Conservation (phyloP, 2,888 invertebrate genomes). For the Cosmia pyralina region DNA sequence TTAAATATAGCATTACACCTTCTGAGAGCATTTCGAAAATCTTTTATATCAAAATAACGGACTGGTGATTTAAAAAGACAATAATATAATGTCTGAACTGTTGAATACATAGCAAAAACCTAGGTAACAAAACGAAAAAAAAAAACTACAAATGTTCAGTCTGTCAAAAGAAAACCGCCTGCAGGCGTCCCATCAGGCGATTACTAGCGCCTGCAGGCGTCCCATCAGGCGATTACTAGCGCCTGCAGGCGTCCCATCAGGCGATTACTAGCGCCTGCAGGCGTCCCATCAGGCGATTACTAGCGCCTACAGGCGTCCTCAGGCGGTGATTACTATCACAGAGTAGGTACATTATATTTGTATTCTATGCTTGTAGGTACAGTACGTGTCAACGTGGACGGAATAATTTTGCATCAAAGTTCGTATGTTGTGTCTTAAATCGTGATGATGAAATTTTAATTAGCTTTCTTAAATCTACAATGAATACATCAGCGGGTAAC, state of each 20-base stretch:
- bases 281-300: no score
- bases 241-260: no score
- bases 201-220: no score
- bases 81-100: background rate
- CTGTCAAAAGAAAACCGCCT: background rate
- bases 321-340: background rate
- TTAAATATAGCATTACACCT: background rate
- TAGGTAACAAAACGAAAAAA: no score
- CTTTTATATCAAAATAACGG: background rate
- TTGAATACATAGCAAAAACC: background rate
- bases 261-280: no score
- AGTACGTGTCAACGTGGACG: constrained; percentile 33
- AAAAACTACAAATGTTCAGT: background rate
- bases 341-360: no score
- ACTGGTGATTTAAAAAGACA: background rate
- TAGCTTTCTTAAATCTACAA: background rate
- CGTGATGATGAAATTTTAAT: background rate
- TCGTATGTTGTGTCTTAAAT: constrained; percentile 1
- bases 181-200: no score
- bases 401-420: constrained; percentile 36
- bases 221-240: no score
- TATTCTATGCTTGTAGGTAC: background rate
- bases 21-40: background rate
- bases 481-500: background rate
- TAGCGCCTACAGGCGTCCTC: background rate